These are phyloP conservation scores for Tapirus indicus DNA, from an alignment of 2,797 vertebrate species.

Conservation along the genomic window DNA sequence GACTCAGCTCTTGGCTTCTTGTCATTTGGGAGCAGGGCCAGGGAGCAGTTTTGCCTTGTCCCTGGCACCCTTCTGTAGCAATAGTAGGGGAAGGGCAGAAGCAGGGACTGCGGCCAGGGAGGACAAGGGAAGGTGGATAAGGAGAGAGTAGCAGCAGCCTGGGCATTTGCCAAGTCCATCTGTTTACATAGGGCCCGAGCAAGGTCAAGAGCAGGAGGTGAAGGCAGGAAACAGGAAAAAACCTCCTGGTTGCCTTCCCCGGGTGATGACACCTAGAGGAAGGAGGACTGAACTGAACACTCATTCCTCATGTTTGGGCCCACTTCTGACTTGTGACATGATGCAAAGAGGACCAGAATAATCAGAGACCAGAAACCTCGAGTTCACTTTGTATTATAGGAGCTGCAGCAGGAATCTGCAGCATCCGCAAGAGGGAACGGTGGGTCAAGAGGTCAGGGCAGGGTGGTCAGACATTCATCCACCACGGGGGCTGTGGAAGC, in stretches of 20 bases:
- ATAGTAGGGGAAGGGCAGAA: slow-evolving; percentile 2
- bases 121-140: slow-evolving; percentile 11
- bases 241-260: not conserved
- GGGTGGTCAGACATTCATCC: not conserved
- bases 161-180: not conserved
- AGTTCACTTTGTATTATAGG: not conserved
- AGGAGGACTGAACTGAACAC: not conserved
- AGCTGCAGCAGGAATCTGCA: not conserved
- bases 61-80: not conserved
- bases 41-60: not conserved
- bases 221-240: not conserved
- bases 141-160: not conserved
- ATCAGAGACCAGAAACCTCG: not conserved
- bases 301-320: not conserved
- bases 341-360: not conserved
- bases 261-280: not conserved
- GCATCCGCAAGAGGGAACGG: not conserved
- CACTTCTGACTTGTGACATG: not conserved
- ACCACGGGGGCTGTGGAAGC: not conserved
- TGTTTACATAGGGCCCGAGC: not conserved
- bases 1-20: slow-evolving; percentile 57
- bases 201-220: slow-evolving; percentile 5
- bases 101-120: slow-evolving; percentile 9
- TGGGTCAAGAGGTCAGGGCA: not conserved
- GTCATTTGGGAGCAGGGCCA: not conserved